Percentiles rank a stretch among this genome's conserved stretches.
Conservation (phyloP, 35 echinoderm and acorn worm genomes). For the Diadema setosum region DNA sequence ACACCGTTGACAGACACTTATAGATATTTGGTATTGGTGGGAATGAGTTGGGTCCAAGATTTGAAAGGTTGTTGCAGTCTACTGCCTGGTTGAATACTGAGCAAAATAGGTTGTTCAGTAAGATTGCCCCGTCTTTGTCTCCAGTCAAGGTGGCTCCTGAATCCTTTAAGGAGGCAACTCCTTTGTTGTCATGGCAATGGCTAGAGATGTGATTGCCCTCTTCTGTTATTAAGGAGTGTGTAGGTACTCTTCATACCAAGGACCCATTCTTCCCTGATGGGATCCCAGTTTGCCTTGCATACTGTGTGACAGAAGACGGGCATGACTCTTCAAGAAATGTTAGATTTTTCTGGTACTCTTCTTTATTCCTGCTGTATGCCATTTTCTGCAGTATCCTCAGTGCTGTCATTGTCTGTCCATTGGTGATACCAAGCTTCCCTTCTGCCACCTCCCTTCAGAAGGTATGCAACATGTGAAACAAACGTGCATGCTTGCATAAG, state of each 20-base stretch:
- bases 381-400: neutral
- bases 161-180: conserved; percentile 14
- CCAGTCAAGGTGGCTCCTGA: conserved; percentile 20
- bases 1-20: conserved; percentile 14
- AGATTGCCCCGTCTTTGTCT: conserved; percentile 30
- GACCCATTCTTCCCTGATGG: no score
- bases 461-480: neutral
- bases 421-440: neutral
- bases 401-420: neutral
- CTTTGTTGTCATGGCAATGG: conserved; percentile 37
- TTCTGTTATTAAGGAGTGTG: no score
- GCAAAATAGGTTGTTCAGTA: conserved; percentile 21
- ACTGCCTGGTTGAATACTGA: conserved; percentile 52
- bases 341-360: no score
- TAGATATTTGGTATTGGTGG: neutral
- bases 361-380: neutral
- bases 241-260: no score
- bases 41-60: conserved; percentile 19
- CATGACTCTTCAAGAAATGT: neutral
- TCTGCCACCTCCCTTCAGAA: neutral
- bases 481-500: neutral
- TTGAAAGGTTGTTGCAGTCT: neutral
- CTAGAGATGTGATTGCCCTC: conserved; percentile 26
- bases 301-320: no score
- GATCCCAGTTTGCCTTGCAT: no score